These are phyloP conservation scores for Campopleginae sp. DNA, from an alignment of 2,888 invertebrate genomes.

Conservation along the genomic window DNA sequence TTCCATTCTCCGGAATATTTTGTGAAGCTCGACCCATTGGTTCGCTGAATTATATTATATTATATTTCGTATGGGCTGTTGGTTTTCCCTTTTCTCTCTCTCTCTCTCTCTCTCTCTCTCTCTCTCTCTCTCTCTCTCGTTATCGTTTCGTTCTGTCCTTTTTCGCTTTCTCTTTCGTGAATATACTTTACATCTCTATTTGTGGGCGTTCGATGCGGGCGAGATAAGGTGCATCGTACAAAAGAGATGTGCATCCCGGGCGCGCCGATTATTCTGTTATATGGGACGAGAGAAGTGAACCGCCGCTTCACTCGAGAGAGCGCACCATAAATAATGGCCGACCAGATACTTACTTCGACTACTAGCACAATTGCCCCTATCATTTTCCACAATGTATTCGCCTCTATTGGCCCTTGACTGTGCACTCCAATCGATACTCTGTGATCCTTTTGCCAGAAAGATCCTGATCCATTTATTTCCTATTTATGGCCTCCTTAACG, in stretches of 20 bases:
- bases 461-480: slow-evolving; percentile 17
- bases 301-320: slow-evolving; percentile 17
- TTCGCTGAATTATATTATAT: slow-evolving; percentile 64
- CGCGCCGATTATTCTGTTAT: slow-evolving; percentile 62
- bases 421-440: slow-evolving; percentile 46
- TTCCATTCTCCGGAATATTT: slow-evolving; percentile 57
- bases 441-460: slow-evolving; percentile 42
- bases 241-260: slow-evolving; percentile 44
- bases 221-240: slow-evolving; percentile 34
- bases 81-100: slow-evolving; percentile 25
- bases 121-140: slow-evolving; percentile 9
- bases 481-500: neutral
- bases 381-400: slow-evolving; percentile 34
- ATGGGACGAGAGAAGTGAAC: slow-evolving; percentile 33
- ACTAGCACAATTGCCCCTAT: slow-evolving; percentile 47
- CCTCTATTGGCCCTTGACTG: slow-evolving; percentile 46
- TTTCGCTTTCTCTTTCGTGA: slow-evolving; percentile 8
- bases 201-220: slow-evolving; percentile 36
- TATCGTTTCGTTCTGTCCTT: too few relatives aligned
- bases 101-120: slow-evolving; percentile 17
- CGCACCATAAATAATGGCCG: slow-evolving; percentile 37
- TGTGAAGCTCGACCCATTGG: slow-evolving; percentile 64
- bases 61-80: slow-evolving; percentile 63
- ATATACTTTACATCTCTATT: neutral
- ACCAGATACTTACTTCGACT: slow-evolving; percentile 53